These are phyloP conservation scores for Hirudinaria manillensis DNA, from an alignment of 2,888 invertebrate genomes.

Conservation along the genomic window DNA sequence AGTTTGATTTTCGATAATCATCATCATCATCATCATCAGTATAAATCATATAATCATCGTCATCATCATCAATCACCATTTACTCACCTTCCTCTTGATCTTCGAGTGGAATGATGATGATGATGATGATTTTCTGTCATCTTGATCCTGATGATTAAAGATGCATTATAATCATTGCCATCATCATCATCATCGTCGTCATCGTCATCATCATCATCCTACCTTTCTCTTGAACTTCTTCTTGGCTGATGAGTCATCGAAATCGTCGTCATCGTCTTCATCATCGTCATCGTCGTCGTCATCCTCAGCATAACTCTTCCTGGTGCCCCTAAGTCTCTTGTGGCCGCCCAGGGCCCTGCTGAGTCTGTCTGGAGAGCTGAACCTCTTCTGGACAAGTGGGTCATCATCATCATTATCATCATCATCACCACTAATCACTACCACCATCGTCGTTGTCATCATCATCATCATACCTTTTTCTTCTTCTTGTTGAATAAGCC, in stretches of 20 bases:
- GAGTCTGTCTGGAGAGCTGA: neutral
- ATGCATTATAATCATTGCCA: slow-evolving; percentile 8
- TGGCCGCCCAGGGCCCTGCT: neutral
- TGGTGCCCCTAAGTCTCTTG: slow-evolving; percentile 1
- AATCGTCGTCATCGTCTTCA: slow-evolving; percentile 33
- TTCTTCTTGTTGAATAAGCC: slow-evolving; percentile 1
- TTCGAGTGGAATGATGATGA: too few species aligned
- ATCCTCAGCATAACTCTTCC: slow-evolving; percentile 29
- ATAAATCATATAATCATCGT: neutral
- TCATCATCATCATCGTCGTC: slow-evolving; percentile 23
- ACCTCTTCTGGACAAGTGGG: neutral
- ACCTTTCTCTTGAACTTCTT: slow-evolving; percentile 9
- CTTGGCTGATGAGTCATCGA: neutral
- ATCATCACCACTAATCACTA: neutral
- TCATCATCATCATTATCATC: slow-evolving; percentile 5
- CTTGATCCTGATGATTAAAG: neutral
- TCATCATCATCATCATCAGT: neutral
- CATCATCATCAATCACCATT: neutral
- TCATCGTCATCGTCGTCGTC: slow-evolving; percentile 34
- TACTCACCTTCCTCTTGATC: too few species aligned
- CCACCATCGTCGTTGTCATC: neutral
- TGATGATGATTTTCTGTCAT: neutral
- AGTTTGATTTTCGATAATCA: neutral
- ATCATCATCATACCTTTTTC: slow-evolving; percentile 13
- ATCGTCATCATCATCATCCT: slow-evolving; percentile 17